Evolutionary conservation across 2,113 vertebrate genomes (phyloP).

Genomic region (Oplegnathus fasciatus): DNA sequence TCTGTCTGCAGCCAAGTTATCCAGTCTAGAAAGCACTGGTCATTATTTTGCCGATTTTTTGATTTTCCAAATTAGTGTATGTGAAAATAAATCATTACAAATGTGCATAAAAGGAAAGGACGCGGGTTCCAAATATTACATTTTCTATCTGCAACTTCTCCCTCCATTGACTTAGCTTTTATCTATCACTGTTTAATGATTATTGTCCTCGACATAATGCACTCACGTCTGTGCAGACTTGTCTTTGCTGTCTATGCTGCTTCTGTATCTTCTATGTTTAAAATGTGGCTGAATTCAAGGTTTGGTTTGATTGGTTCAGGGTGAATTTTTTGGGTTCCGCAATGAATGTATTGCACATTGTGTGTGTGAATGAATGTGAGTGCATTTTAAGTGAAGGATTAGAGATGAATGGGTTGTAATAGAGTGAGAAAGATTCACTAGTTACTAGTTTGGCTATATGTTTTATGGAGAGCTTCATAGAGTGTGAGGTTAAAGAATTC

Average conservation of each 20-base stretch:
- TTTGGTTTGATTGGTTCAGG: not conserved
- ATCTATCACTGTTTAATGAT: constrained; percentile 7
- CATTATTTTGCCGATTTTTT: not conserved
- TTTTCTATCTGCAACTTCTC: constrained; percentile 43
- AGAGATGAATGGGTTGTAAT: not conserved
- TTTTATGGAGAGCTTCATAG: not conserved
- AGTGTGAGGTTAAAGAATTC: constrained; percentile 4
- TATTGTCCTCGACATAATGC: constrained; percentile 21
- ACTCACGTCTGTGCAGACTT: constrained; percentile 10
- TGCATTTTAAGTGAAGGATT: not conserved
- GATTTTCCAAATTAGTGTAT: not conserved
- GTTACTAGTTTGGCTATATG: not conserved
- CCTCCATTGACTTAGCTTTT: not conserved
- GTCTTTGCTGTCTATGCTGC: not conserved
- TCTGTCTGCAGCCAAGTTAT: constrained; percentile 14
- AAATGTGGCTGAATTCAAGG: not conserved
- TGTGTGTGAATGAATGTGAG: constrained; percentile 31
- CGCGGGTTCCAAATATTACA: not conserved
- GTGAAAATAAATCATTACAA: not conserved
- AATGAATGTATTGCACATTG: constrained; percentile 43
- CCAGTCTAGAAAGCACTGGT: not conserved
- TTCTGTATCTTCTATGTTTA: constrained; percentile 38
- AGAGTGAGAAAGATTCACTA: not conserved
- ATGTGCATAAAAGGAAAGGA: not conserved
- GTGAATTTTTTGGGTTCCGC: not conserved